A percentile compares a stretch with the other conserved stretches of the same genome.
Conservation (phyloP, 2,888 invertebrate species). For the Micoletzkya japonica region DNA sequence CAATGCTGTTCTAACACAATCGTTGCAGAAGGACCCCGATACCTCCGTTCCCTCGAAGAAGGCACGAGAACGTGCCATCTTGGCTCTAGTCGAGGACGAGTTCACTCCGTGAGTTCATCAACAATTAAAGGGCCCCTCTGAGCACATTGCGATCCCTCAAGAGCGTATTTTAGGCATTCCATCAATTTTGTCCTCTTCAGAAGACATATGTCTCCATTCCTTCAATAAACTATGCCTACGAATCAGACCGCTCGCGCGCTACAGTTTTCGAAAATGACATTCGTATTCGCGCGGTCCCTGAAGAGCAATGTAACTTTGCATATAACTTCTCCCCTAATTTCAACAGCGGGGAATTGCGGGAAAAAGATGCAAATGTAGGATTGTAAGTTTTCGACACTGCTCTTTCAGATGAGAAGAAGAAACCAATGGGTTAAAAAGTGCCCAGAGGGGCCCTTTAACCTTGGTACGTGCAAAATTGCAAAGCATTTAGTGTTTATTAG, state of each 20-base stretch:
- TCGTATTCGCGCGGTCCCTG: too few relatives aligned
- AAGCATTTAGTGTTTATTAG: too few relatives aligned
- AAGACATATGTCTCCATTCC: background rate
- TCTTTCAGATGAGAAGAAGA: too few relatives aligned
- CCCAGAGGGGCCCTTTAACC: too few relatives aligned
- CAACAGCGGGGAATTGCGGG: too few relatives aligned
- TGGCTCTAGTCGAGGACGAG: conserved; percentile 5
- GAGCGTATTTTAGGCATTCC: background rate
- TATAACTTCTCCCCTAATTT: too few relatives aligned
- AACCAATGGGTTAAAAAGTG: too few relatives aligned
- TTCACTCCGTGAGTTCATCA: background rate
- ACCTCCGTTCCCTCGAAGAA: background rate
- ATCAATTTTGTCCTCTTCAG: background rate
- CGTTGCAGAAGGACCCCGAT: background rate
- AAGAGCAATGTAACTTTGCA: too few relatives aligned
- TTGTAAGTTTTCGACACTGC: too few relatives aligned
- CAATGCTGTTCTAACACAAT: background rate
- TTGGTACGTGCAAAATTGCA: too few relatives aligned
- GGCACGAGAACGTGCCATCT: background rate
- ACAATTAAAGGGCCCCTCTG: background rate
- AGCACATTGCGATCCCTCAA: background rate
- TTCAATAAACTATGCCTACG: background rate
- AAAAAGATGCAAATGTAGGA: too few relatives aligned
- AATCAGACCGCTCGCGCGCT: background rate
- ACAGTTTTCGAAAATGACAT: background rate